phyloP scores from a whole-genome alignment of 2,797 vertebrate genomes.

The Oceanodroma leucorhoa region DNA sequence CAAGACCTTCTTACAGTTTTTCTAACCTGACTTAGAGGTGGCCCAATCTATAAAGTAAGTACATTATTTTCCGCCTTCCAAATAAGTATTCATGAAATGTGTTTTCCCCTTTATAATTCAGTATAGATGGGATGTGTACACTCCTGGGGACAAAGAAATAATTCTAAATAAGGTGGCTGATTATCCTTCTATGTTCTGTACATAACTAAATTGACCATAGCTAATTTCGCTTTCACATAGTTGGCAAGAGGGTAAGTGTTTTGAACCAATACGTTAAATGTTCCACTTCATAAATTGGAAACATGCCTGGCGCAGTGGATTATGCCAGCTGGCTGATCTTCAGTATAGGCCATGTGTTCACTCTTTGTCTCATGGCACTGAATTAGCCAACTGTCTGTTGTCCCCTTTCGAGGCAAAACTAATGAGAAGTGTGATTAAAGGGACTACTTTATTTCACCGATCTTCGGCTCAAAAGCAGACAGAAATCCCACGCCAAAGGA shows the following conservation, averaged over 20 bases:
- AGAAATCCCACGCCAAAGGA: not conserved
- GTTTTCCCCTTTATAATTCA: not conserved
- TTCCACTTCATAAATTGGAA: slow-evolving; percentile 50
- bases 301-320: not conserved
- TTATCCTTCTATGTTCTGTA: slow-evolving; percentile 36
- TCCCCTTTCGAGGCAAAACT: not conserved
- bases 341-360: not conserved
- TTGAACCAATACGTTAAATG: slow-evolving; percentile 39
- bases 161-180: not conserved
- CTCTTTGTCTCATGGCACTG: slow-evolving; percentile 1
- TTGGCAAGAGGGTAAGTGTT: slow-evolving; percentile 26
- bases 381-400: slow-evolving; percentile 1
- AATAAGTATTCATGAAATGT: not conserved
- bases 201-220: slow-evolving; percentile 26
- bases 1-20: not conserved
- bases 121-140: not conserved
- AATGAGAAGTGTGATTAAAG: not conserved
- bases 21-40: not conserved
- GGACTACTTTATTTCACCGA: not conserved
- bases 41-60: not conserved
- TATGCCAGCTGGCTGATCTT: slow-evolving; percentile 63
- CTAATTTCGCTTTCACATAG: slow-evolving; percentile 43
- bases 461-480: not conserved
- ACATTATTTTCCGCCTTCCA: not conserved
- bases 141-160: not conserved